A percentile compares a stretch with the other conserved stretches of the same genome.
Evolutionary conservation across 2,888 invertebrate genomes (phyloP).

Genomic region (Germaria angustata): DNA sequence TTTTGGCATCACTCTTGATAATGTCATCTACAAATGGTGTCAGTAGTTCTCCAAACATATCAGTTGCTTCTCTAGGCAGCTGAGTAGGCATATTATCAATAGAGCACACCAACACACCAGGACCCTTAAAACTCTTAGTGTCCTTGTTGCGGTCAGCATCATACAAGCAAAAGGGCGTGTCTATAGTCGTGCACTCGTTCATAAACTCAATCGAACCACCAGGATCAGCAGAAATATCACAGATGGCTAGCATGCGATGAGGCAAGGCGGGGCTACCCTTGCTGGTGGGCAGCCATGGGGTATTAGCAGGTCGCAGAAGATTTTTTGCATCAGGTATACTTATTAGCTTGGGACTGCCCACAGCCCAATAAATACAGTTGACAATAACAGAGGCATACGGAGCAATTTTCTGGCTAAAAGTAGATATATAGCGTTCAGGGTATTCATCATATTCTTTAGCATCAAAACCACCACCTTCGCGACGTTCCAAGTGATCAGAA

Average conservation of each 20-base stretch:
- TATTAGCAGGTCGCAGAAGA: constrained; percentile 91
- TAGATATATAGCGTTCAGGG: constrained; percentile 96
- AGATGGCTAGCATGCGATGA: constrained; percentile 95
- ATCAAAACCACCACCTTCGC: constrained; percentile 95
- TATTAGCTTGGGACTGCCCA: constrained; percentile 95
- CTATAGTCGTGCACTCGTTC: constrained; percentile 99
- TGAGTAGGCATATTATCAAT: constrained; percentile 99
- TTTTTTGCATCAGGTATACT: constrained; percentile 99
- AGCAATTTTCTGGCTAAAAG: constrained; percentile 97
- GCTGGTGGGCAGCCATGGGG: constrained; percentile 95
- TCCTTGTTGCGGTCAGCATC: constrained; percentile 99
- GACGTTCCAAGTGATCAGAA: constrained; percentile 94
- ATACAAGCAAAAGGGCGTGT: constrained; percentile 99
- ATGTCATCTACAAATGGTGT: constrained; percentile 94
- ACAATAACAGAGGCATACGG: constrained; percentile 98
- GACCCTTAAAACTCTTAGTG: constrained; percentile 96
- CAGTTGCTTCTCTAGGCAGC: constrained; percentile 97
- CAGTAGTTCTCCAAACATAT: constrained; percentile 97
- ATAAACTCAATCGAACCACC: constrained; percentile 99
- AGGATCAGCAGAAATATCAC: constrained; percentile 99
- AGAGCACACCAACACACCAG: constrained; percentile 99
- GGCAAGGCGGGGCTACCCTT: constrained; percentile 93
- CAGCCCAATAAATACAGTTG: constrained; percentile 99
- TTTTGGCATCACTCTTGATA: constrained; percentile 89
- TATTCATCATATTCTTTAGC: constrained; percentile 92